Evolutionary conservation across 2,888 invertebrate species (phyloP).

Genomic region (Eulithis testata): DNA sequence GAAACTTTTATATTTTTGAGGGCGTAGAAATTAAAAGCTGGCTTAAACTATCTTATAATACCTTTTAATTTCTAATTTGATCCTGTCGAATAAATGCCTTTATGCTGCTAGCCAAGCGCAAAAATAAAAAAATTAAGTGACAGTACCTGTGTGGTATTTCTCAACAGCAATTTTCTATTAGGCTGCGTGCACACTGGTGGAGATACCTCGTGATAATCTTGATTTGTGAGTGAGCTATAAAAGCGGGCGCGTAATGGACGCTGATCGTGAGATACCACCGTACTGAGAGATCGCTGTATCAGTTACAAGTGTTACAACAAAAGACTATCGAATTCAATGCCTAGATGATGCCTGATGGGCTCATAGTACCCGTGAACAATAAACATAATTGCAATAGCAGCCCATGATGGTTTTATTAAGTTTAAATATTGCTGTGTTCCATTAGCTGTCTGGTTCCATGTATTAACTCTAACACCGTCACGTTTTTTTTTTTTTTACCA

Average conservation of each 20-base stretch:
- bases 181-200: conserved; percentile 28
- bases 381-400: too few species aligned
- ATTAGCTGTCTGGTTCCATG: too few species aligned
- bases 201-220: conserved; percentile 41
- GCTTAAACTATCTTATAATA: neutral
- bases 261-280: conserved; percentile 49
- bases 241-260: conserved; percentile 50
- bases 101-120: too few species aligned
- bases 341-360: too few species aligned
- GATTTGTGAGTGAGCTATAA: conserved; percentile 55
- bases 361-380: too few species aligned
- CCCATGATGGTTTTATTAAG: too few species aligned
- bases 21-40: neutral
- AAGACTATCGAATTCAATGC: conserved; percentile 3
- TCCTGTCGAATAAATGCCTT: neutral
- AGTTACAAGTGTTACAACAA: conserved; percentile 1
- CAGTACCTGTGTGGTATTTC: neutral
- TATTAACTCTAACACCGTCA: neutral
- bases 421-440: too few species aligned
- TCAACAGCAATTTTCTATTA: conserved; percentile 25
- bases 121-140: too few species aligned
- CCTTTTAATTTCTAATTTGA: neutral
- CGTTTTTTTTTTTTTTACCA: neutral
- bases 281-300: conserved; percentile 45
- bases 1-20: neutral